These are phyloP conservation scores for Hymenopus coronatus DNA, from an alignment of 2,888 invertebrate genomes.

Conservation along the genomic window DNA sequence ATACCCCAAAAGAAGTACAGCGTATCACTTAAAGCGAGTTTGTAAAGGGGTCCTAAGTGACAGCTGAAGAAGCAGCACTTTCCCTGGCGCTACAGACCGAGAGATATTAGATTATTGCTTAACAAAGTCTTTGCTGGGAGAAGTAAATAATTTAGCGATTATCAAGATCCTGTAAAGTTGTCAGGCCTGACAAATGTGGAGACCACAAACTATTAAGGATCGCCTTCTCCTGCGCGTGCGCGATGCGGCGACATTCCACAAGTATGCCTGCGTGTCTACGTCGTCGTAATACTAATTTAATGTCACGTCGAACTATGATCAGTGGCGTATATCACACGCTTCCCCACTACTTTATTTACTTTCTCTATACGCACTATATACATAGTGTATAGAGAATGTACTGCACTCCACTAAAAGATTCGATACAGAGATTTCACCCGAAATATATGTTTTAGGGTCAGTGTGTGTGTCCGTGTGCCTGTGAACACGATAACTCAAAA, in stretches of 20 bases:
- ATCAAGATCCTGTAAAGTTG: neutral
- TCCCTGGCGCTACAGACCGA: neutral
- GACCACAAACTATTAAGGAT: neutral
- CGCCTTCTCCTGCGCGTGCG: neutral
- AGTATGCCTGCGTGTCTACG: neutral
- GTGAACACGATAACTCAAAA: no score
- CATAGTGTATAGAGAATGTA: no score
- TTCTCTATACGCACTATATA: no score
- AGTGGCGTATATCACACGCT: neutral
- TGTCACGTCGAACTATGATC: neutral
- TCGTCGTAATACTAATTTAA: neutral
- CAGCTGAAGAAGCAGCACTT: neutral
- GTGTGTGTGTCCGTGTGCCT: no score
- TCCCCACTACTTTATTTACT: no score
- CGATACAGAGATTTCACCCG: no score
- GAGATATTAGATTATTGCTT: neutral
- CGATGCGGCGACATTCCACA: neutral
- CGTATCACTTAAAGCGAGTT: neutral
- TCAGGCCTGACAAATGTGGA: neutral
- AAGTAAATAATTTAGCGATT: neutral
- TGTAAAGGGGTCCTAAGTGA: neutral
- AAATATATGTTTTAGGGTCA: no score
- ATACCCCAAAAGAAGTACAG: no score
- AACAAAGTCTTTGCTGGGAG: neutral
- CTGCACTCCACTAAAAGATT: no score